A percentile compares a stretch with the other conserved stretches of the same genome.
phyloP scores from a whole-genome alignment of 2,797 vertebrate genomes.

The Pachyuromys duprasi region DNA sequence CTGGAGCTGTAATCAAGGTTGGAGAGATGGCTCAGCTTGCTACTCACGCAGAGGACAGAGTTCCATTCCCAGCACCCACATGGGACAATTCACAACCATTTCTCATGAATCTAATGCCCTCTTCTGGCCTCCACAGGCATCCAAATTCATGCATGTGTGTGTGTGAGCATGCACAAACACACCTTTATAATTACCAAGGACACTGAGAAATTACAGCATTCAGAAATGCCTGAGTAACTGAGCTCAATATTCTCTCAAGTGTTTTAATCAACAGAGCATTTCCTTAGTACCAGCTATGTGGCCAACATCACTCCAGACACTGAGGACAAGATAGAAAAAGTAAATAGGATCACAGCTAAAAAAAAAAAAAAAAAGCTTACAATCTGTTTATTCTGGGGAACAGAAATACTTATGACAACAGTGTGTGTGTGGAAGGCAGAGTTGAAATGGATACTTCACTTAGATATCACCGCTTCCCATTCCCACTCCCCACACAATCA shows the following conservation, averaged over 20 bases:
- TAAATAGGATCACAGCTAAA: not conserved
- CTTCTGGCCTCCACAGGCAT: not conserved
- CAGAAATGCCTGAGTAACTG: not conserved
- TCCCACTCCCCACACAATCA: not conserved
- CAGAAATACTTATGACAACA: not conserved
- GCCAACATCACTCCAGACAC: not conserved
- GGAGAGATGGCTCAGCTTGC: not conserved
- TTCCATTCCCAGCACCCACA: not conserved
- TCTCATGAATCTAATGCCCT: not conserved
- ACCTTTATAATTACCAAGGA: not conserved
- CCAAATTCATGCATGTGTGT: not conserved
- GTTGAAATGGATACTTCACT: too few relatives aligned
- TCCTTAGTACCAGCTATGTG: not conserved
- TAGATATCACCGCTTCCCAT: not conserved
- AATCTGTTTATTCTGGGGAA: not conserved
- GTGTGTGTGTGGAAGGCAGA: not conserved
- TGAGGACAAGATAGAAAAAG: not conserved
- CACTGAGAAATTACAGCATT: not conserved
- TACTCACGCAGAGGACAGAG: not conserved
- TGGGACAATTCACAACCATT: not conserved
- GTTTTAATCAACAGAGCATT: not conserved
- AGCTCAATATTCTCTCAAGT: not conserved
- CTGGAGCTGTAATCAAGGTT: not conserved
- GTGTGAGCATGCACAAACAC: not conserved
- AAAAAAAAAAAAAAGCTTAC: not conserved